Percentiles rank a stretch among this genome's conserved stretches.
Evolutionary conservation across 2,888 invertebrate genomes (phyloP).

Genomic region (Cantharis nigra): DNA sequence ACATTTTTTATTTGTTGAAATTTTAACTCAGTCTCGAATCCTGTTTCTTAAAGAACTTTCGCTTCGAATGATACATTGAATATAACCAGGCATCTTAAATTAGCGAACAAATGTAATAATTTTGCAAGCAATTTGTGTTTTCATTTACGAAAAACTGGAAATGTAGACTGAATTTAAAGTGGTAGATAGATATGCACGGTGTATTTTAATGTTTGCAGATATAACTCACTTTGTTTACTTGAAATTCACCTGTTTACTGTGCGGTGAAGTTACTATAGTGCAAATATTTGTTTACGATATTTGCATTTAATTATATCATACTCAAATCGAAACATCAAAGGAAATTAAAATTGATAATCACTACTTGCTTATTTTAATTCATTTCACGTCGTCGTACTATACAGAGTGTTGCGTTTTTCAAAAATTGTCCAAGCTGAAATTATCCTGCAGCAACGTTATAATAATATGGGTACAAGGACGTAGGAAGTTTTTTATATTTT

Average conservation of each 20-base stretch:
- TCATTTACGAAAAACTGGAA: not conserved
- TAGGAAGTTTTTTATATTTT: not conserved
- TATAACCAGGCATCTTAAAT: not conserved
- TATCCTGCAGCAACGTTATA: not conserved
- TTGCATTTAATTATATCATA: slow-evolving; percentile 34
- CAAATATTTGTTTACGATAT: slow-evolving; percentile 36
- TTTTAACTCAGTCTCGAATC: not conserved
- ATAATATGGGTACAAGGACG: not conserved
- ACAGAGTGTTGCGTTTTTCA: not conserved
- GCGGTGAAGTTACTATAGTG: slow-evolving; percentile 22
- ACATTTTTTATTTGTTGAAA: too few relatives aligned
- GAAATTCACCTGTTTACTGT: slow-evolving; percentile 20
- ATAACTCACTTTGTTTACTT: slow-evolving; percentile 14
- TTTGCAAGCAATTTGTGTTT: not conserved
- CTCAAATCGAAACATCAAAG: slow-evolving; percentile 33
- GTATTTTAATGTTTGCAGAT: not conserved
- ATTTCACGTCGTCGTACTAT: slow-evolving; percentile 20
- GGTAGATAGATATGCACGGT: not conserved
- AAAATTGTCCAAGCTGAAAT: not conserved
- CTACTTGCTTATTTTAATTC: slow-evolving; percentile 24
- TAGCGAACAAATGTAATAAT: not conserved
- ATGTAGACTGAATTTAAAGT: not conserved
- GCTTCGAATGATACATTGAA: not conserved
- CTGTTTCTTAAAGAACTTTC: not conserved
- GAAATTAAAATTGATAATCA: slow-evolving; percentile 19